phyloP scores from a whole-genome alignment of 2,888 invertebrate genomes.

The Cheilosia vernalis region DNA sequence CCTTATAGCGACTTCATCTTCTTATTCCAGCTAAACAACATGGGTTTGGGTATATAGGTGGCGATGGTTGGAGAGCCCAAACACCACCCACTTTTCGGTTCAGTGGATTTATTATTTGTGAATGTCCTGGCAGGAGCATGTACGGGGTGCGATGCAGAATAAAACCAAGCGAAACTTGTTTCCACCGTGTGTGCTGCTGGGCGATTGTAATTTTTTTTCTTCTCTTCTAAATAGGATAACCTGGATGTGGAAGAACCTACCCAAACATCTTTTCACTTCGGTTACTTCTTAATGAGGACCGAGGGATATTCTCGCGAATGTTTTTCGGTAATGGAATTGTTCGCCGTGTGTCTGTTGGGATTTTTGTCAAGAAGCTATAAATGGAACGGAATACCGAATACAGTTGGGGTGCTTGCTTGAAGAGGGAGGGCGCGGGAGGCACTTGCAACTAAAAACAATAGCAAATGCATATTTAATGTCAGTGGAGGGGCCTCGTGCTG shows the following conservation, averaged over 20 bases:
- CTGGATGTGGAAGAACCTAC: slow-evolving; percentile 56
- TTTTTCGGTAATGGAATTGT: slow-evolving; percentile 69
- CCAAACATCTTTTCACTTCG: slow-evolving; percentile 75
- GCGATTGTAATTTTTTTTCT: slow-evolving; percentile 12
- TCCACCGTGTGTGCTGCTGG: slow-evolving; percentile 64
- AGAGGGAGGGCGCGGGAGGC: neutral
- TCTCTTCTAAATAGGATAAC: slow-evolving; percentile 2
- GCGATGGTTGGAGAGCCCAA: neutral
- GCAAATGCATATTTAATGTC: slow-evolving; percentile 68
- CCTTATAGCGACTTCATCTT: slow-evolving; percentile 32
- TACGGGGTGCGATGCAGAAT: slow-evolving; percentile 1
- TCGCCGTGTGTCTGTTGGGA: slow-evolving; percentile 59
- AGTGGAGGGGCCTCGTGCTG: slow-evolving; percentile 34
- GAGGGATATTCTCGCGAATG: slow-evolving; percentile 74
- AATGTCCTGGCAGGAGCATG: slow-evolving; percentile 63
- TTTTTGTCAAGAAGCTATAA: slow-evolving; percentile 74
- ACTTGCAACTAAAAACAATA: slow-evolving; percentile 55
- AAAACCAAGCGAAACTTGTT: slow-evolving; percentile 55
- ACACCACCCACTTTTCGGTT: slow-evolving; percentile 54
- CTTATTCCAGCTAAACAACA: slow-evolving; percentile 24
- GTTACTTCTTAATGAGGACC: slow-evolving; percentile 75
- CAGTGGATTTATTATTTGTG: slow-evolving; percentile 71
- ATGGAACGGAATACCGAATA: slow-evolving; percentile 72
- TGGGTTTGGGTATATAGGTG: neutral
- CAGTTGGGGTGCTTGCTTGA: neutral